Evolutionary conservation across 2,113 vertebrate genomes (phyloP).

Genomic region (Misgurnus mizolepis): DNA sequence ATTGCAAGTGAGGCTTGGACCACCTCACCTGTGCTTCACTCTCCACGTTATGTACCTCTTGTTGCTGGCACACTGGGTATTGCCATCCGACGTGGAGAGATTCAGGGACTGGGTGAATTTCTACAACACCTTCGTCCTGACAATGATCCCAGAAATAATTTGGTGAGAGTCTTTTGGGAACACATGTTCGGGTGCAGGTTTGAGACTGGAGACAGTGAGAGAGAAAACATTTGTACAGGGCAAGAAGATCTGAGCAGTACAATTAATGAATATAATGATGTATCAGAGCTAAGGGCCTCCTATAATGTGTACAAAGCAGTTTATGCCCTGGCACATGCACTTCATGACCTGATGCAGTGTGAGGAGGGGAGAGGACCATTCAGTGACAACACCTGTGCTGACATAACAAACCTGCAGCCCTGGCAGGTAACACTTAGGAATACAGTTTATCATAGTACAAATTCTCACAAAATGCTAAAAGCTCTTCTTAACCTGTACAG

Average conservation of each 20-base stretch:
- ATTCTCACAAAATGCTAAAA: neutral
- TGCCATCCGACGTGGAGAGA: constrained; percentile 68
- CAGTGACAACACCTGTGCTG: constrained; percentile 24
- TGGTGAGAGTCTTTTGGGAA: constrained; percentile 68
- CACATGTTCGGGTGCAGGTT: constrained; percentile 68
- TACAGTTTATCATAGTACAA: neutral
- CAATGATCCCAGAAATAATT: constrained; percentile 41
- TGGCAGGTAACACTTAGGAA: constrained; percentile 2
- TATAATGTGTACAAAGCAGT: constrained; percentile 63
- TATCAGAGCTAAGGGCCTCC: constrained; percentile 47
- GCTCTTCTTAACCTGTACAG: constrained; percentile 45
- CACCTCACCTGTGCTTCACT: constrained; percentile 53
- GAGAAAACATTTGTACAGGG: constrained; percentile 57
- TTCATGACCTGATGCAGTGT: constrained; percentile 52
- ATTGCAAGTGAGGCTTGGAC: constrained; percentile 61
- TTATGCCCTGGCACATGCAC: constrained; percentile 56
- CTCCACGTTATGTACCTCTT: constrained; percentile 53
- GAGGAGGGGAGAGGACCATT: constrained; percentile 42
- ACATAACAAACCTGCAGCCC: constrained; percentile 20
- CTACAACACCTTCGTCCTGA: constrained; percentile 59
- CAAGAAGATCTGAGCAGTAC: constrained; percentile 54
- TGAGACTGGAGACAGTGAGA: constrained; percentile 11
- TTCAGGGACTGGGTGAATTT: constrained; percentile 63
- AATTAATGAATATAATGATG: constrained; percentile 38
- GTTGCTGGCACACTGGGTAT: constrained; percentile 68